Base-by-base conservation (phyloP, 1,140 invertebrate genomes). In the Amphibalanus amphitrite region DNA sequence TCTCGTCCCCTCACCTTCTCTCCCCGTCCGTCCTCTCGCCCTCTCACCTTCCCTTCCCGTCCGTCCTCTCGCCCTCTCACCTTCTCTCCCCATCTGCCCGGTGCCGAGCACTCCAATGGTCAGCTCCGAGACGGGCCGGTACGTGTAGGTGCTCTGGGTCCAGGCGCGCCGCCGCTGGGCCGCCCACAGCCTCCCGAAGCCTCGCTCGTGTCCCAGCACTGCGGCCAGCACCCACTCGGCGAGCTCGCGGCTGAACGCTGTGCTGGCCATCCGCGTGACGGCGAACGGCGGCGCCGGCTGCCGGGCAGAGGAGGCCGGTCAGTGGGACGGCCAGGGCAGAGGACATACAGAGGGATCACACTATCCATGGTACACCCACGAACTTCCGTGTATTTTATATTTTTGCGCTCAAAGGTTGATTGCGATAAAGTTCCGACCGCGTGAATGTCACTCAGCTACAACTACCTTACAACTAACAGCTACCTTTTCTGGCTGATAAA, bases 151-250 rank as follows among this genome's bases (percentile, higher is more conserved):
- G 69, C 78, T 75, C 70, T 47, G 69, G 40, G 74, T 71, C 82
- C 83, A 86, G 1, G 74, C 28, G 20, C 74, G 70, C 28, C 77
- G 71, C 29, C 76, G 76, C 73, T 85, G 83, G 74, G 81, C 78
- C 47, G 79, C 75, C 28, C 76, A 78, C 30, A 82, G 77, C 33
- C 77, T 70, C 68, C 75, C 74, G 72, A 83, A 82, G 72, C 80
- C 73, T 30, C 83, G 77, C 76, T 85, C 84, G 72, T 79, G 78
- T 69, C 80, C 82, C 4, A 84, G 79, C 69, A 86, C 84, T 33
- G 83, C 79, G n/a, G 81, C 79, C 47, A 85, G 74, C 3, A 84
- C 81, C 76, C 84, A 85, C 76, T 85, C 84, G 0, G 80, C 81
- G 82, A 85, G 85, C n/a, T 81, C 76, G 40, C 77, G 72, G 23